Evolutionary conservation across 2,113 vertebrate genomes (phyloP), one percentile per base, ranked within the genome.

Genomic region (Hydrochoerus hydrochaeris): DNA sequence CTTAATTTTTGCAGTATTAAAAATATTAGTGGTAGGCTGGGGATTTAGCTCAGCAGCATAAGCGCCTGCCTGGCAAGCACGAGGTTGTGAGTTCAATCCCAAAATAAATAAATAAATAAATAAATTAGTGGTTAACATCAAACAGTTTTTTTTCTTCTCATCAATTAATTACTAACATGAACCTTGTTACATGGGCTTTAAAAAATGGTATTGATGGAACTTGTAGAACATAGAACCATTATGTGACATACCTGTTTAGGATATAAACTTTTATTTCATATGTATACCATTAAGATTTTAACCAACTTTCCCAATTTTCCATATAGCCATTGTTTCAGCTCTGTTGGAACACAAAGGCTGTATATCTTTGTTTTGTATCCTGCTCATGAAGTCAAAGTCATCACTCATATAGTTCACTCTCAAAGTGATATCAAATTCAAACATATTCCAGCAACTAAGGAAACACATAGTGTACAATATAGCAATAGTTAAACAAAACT

Each of bases 261-360:
- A 81, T 86, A 69, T 60, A 87, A 75, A 52, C 85, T 73, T 22
- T 75, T 63, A 81, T 62, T 88, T 84, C 26, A 90, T 86, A 85
- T 82, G 19, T 85, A 10, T 89, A 63, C 32, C 11, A 3, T 92
- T 93, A 89, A 85, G 38, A 75, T 65, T 88, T 93, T 78, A 95
- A 73, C 44, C 30, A 24, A 41, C 62, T 71, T 90, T 83, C 35
- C 46, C 17, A 44, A 57, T 26, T 63, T 35, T 20, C 4, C 26
- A 17, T 75, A 52, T 32, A 95, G 75, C 12, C 78, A 67, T 63
- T 3, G 0, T 67, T 52, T 67, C 1, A 54, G 35, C 24, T 94
- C 46, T 41, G 52, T 58, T 57, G 41, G 44, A 90, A 16, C 7
- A 84, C 20, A 69, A 69, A 52, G n/a, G 17, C 35, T 92, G 30